Base-by-base conservation (phyloP, 2,797 vertebrate species). In the Coluber constrictor region DNA sequence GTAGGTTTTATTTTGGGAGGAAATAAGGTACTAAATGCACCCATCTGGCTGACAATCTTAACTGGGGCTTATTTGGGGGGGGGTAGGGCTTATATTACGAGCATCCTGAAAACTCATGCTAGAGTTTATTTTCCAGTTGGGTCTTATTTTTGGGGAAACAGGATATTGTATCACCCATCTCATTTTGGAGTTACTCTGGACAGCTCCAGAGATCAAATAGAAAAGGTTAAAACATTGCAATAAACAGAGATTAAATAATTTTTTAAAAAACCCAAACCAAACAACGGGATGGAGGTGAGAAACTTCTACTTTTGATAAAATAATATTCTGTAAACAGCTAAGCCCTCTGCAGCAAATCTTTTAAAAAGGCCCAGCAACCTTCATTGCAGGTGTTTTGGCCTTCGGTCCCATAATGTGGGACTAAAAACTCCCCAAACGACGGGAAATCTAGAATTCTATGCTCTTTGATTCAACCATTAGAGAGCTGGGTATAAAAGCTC, bases 391-490 rank as follows among this genome's bases (percentile, higher is more conserved):
- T 0, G 9, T 79, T 79, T 37, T 79, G 32, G 32, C 7, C 16
- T 37, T 32, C 7, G 18, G 7, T 79, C 32, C 32, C 37, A 23
- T 23, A 79, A 79, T 23, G 18, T 43, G 37, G 37, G 74, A 47
- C 74, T 43, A 23, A 25, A 43, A 43, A 4, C 18, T 43, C 3
- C 9, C 18, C 8, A 29, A 83, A 10, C 9, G 4, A 43, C 1
- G 3, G 74, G 37, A 20, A 79, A 79, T 25, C 74, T 47, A 37
- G 10, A 56, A 32, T 43, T 91, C 4, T 15, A 15, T 83, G 6
- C 66, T 94, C 86, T 79, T 57, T 59, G 89, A 18, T 66, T n/a
- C 89, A 43, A 90, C 57, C 88, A 93, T 89, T 56, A 93, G 91
- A 61, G 94, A 70, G 90, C 87, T 88, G 60, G 86, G 15, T 61